Base-by-base conservation (phyloP, 1,140 invertebrate species). In the Aphelinus certus region DNA sequence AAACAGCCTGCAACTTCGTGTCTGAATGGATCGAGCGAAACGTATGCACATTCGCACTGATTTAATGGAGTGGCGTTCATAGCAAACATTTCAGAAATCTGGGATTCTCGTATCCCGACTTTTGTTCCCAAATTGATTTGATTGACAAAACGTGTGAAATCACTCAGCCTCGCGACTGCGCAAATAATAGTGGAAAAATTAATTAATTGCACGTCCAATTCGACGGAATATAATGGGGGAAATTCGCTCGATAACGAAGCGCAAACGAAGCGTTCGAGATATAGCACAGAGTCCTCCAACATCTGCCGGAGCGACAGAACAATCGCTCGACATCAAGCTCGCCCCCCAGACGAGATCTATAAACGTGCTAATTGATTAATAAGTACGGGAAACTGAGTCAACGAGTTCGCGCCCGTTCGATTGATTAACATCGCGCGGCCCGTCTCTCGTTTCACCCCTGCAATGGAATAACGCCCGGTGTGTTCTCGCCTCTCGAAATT, bases 361-460 rank as follows among this genome's bases (percentile, higher is more conserved):
- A 74, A 73, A 73, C 67, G 57, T 71, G 75, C 10, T 73, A 79
- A 79, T 75, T 77, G 70, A 76, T 72, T 75, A 77, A 77, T 76
- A 75, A 79, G 69, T 77, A 63, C 60, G 69, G 9, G 67, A 26
- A 67, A 73, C 68, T 53, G 46, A 76, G 56, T 76, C 76, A 71
- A 45, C 65, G 47, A 76, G 65, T 62, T 26, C 26, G 69, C 61
- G 58, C 66, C 67, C 65, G 53, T 63, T 53, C 68, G 71, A 77
- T 77, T 77, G 63, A 63, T 58, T 26, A 26, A 26, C 26, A 26
- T 26, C 26, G 26, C 26, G 26, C 26, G 26, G 26, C 26, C 67
- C 56, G 57, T 47, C 45, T 26, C 43, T 47, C 70, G 42, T 51
- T 10, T 60, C 65, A 73, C 63, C 56, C n/a, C 61, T 47, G 26